Percentiles rank a stretch among this genome's conserved stretches.
These are phyloP conservation scores for Centroberyx gerrardi DNA, from an alignment of 2,797 vertebrate species.

Conservation along the genomic window DNA sequence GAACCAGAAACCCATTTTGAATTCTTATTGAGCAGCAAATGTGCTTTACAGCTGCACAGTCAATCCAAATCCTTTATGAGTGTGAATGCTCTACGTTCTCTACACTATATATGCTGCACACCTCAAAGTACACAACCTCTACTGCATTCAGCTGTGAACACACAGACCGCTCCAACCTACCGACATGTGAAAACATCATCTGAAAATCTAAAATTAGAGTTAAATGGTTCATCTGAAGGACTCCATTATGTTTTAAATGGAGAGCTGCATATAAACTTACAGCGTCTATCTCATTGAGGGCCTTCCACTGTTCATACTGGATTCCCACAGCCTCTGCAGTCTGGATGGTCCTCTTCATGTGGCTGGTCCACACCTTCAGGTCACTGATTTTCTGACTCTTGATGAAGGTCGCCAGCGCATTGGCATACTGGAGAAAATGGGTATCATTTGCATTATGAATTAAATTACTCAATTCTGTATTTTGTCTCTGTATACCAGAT, in stretches of 20 bases:
- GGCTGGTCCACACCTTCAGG: slow-evolving; percentile 95
- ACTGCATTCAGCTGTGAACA: background rate
- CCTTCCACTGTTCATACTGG: slow-evolving; percentile 93
- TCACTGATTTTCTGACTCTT: slow-evolving; percentile 86
- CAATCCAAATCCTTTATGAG: no score
- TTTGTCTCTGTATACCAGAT: background rate
- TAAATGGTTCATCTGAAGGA: background rate
- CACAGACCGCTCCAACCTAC: no score
- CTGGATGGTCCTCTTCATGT: slow-evolving; percentile 93
- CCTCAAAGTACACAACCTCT: background rate
- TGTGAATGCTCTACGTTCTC: no score
- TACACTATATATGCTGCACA: no score
- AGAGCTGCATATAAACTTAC: slow-evolving; percentile 75
- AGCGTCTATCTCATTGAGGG: slow-evolving; percentile 92
- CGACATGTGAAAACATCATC: background rate
- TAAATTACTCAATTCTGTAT: no score
- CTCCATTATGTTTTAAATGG: background rate
- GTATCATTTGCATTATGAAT: background rate
- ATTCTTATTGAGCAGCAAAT: no score
- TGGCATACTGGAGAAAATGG: slow-evolving; percentile 79
- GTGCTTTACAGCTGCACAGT: no score
- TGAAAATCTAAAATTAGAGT: background rate
- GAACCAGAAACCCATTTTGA: no score
- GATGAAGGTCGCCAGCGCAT: slow-evolving; percentile 86
- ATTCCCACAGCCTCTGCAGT: slow-evolving; percentile 89